Percentiles rank a stretch among this genome's conserved stretches.
These are phyloP conservation scores for Coelopa pilipes DNA, from an alignment of 2,888 invertebrate species.

Conservation along the genomic window DNA sequence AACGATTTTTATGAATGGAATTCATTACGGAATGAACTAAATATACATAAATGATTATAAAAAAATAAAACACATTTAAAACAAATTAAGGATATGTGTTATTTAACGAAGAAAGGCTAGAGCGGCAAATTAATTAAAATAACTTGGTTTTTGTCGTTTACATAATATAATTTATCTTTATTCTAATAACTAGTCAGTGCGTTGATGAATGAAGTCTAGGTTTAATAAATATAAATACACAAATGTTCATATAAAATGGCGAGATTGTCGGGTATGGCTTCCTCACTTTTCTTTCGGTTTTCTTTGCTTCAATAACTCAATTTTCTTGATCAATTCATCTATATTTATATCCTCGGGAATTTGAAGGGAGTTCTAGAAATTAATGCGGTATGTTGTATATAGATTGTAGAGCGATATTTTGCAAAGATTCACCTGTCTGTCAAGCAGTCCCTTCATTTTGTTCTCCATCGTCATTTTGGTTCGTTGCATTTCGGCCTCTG, in stretches of 20 bases:
- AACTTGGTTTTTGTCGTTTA: too few species aligned
- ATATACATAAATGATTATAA: conserved; percentile 39
- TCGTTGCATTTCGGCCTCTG: conserved; percentile 50
- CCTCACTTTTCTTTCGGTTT: conserved; percentile 46
- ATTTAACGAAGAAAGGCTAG: too few species aligned
- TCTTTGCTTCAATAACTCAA: conserved; percentile 49
- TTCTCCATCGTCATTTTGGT: conserved; percentile 49
- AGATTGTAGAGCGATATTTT: not conserved
- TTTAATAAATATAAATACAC: not conserved
- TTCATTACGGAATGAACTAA: conserved; percentile 41
- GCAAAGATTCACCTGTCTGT: conserved; percentile 47
- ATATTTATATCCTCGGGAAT: conserved; percentile 55
- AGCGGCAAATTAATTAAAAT: too few species aligned
- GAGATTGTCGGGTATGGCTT: not conserved
- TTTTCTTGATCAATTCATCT: conserved; percentile 57
- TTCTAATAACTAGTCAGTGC: conserved; percentile 2
- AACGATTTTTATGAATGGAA: conserved; percentile 41
- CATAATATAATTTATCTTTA: not conserved
- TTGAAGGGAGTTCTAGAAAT: conserved; percentile 44
- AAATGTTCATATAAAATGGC: not conserved
- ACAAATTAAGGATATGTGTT: not conserved
- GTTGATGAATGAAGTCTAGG: not conserved
- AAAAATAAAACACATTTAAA: conserved; percentile 26
- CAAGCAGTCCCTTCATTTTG: conserved; percentile 50
- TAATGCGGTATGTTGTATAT: not conserved